Conservation (phyloP, 2,797 vertebrate genomes). For the Paguma larvata region DNA sequence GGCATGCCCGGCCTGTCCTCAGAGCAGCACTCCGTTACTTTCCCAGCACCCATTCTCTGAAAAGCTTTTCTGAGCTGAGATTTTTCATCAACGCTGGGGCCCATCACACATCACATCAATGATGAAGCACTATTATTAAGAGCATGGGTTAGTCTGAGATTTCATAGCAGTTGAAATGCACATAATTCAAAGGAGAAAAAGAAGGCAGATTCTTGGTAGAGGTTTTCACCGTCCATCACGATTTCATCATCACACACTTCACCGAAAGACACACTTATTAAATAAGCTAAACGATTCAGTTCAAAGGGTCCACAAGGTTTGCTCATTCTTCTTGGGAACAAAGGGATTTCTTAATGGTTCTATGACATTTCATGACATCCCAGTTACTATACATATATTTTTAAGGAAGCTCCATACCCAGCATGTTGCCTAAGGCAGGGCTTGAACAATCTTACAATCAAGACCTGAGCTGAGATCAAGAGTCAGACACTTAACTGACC, state of each 20-base stretch:
- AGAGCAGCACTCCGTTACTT: not conserved
- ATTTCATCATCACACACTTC: not conserved
- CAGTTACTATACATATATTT: not conserved
- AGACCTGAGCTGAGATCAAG: no score
- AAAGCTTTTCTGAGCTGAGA: not conserved
- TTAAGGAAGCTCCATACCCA: no score
- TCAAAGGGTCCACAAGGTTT: not conserved
- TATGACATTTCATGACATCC: not conserved
- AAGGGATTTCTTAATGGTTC: not conserved
- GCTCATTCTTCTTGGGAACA: not conserved
- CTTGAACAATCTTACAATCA: no score
- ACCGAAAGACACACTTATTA: not conserved
- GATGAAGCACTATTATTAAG: conserved; percentile 15
- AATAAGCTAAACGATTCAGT: not conserved
- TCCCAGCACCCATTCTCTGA: not conserved
- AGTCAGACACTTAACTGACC: no score
- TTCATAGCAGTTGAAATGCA: conserved; percentile 52
- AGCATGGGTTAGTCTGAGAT: not conserved
- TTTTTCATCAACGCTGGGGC: not conserved
- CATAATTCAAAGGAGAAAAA: conserved; percentile 40
- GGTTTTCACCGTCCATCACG: not conserved
- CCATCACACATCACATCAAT: not conserved
- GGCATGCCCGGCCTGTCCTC: not conserved
- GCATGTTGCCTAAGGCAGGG: no score
- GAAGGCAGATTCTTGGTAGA: not conserved